phyloP scores from a whole-genome alignment of 2,888 invertebrate genomes.

The Myathropa florea region DNA sequence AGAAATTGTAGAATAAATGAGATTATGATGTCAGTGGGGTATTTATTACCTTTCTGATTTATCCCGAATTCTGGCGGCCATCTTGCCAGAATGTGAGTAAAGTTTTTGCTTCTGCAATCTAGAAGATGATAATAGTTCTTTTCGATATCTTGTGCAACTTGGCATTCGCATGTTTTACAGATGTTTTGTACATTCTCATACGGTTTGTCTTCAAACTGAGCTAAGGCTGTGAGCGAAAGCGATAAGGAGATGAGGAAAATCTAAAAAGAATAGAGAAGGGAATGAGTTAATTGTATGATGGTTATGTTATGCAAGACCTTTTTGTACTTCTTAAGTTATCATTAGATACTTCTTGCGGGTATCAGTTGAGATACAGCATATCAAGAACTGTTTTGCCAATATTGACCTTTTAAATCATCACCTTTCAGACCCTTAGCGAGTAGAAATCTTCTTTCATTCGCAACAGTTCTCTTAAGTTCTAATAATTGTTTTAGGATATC shows the following conservation, averaged over 20 bases:
- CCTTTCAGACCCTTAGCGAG: no score
- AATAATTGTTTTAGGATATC: no score
- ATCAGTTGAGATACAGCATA: no score
- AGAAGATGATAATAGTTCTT: constrained; percentile 74
- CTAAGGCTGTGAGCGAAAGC: constrained; percentile 18
- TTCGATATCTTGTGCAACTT: constrained; percentile 73
- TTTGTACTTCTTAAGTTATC: no score
- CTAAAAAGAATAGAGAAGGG: constrained; percentile 70
- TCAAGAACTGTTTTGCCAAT: no score
- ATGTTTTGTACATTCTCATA: constrained; percentile 77
- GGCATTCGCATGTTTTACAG: constrained; percentile 77
- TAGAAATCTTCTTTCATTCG: no score
- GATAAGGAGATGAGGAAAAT: constrained; percentile 44
- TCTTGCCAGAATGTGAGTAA: constrained; percentile 78
- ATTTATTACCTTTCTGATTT: constrained; percentile 75
- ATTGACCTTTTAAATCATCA: no score
- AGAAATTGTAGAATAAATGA: neutral
- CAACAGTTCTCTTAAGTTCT: no score
- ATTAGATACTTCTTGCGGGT: no score
- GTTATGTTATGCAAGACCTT: no score
- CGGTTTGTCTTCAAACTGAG: constrained; percentile 77
- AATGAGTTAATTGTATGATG: neutral
- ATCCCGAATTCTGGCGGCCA: constrained; percentile 78
- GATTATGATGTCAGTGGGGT: neutral
- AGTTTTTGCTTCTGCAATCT: constrained; percentile 76